Evolutionary conservation across 2,888 invertebrate species (phyloP).

Genomic region (Idaea straminata): DNA sequence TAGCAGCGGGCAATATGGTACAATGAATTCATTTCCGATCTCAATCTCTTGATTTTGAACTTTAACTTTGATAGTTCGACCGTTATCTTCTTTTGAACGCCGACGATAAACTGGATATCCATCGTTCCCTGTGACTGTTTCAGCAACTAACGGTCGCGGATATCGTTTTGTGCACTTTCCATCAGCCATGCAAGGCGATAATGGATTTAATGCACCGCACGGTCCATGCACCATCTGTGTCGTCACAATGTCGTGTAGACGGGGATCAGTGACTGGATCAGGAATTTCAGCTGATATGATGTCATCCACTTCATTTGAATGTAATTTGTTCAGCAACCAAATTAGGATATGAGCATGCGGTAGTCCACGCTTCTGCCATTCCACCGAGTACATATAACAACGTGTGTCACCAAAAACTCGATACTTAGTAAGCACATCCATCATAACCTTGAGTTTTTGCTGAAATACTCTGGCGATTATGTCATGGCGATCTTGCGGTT

Average conservation of each 20-base stretch:
- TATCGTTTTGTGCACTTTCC: slow-evolving; percentile 39
- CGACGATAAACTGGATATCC: slow-evolving; percentile 29
- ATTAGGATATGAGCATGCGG: slow-evolving; percentile 28
- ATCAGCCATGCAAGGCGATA: slow-evolving; percentile 52
- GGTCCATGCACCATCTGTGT: slow-evolving; percentile 59
- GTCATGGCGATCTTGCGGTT: slow-evolving; percentile 35
- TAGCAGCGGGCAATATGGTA: slow-evolving; percentile 28
- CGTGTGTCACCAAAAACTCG: slow-evolving; percentile 27
- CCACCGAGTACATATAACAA: slow-evolving; percentile 29
- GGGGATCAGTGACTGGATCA: slow-evolving; percentile 26
- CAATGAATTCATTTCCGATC: slow-evolving; percentile 26
- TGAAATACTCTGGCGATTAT: slow-evolving; percentile 32
- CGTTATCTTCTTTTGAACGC: slow-evolving; percentile 28
- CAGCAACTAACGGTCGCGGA: slow-evolving; percentile 27
- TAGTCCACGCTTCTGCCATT: slow-evolving; percentile 33
- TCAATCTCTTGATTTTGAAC: slow-evolving; percentile 25
- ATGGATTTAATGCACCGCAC: slow-evolving; percentile 39
- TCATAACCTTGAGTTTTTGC: no score
- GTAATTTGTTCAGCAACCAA: slow-evolving; percentile 27
- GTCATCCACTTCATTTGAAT: slow-evolving; percentile 28
- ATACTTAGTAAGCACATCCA: slow-evolving; percentile 28
- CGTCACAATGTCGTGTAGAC: slow-evolving; percentile 37
- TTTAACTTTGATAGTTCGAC: slow-evolving; percentile 26
- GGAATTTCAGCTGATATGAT: slow-evolving; percentile 34
- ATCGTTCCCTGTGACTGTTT: slow-evolving; percentile 32